These are phyloP conservation scores for Cydia pomonella DNA, from an alignment of 1,140 invertebrate genomes.

Conservation along the genomic window DNA sequence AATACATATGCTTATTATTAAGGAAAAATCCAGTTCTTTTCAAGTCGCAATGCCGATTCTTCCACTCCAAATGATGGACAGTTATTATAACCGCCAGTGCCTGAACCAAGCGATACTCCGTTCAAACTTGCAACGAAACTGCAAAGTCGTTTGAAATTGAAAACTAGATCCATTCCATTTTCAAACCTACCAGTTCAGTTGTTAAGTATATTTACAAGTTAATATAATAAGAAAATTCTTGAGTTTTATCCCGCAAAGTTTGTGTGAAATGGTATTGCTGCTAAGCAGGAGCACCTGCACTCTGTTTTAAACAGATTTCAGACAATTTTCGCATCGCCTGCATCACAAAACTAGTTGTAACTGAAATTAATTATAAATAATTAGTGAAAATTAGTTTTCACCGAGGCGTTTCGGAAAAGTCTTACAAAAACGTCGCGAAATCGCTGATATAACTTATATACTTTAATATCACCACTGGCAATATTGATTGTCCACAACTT, in stretches of 20 bases:
- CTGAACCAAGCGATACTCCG: constrained; percentile 11
- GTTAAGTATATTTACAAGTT: constrained; percentile 30
- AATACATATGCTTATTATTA: no score
- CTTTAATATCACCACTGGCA: no score
- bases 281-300: constrained; percentile 13
- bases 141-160: constrained; percentile 30
- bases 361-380: no score
- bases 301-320: neutral
- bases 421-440: no score
- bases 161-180: constrained; percentile 27
- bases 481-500: no score
- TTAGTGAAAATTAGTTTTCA: no score
- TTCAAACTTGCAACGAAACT: constrained; percentile 6
- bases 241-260: constrained; percentile 22
- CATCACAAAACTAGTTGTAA: no score
- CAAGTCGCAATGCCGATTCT: no score
- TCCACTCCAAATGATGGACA: neutral
- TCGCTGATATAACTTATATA: no score
- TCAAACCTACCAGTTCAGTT: constrained; percentile 11
- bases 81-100: neutral
- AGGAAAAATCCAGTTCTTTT: no score
- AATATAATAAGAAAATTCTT: constrained; percentile 22
- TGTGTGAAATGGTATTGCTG: constrained; percentile 15
- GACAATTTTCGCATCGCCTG: no score
- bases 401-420: no score